Evolutionary conservation across 2,113 vertebrate species (phyloP), one percentile per base, ranked within the genome.

Genomic region (Myotis davidii): DNA sequence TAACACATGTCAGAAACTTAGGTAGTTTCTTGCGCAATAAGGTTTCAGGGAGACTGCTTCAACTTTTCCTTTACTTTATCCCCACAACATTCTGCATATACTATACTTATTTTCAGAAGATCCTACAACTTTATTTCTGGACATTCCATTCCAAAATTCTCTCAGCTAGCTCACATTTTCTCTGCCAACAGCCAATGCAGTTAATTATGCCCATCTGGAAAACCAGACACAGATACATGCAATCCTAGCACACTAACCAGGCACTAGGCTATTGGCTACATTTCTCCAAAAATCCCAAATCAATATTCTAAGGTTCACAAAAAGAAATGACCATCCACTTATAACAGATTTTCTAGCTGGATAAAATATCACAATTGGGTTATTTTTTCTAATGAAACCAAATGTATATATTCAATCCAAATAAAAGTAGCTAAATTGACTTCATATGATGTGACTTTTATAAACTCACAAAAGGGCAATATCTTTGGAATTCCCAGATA

Each of bases 311-410:
- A 76, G 16, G 9, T 42, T 90, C 59, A 78, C 67, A 94, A 77
- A 79, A 89, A 92, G 37, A 96, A 90, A 78, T 29, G n/a, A 90
- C 45, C 42, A 13, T n/a, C 88, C 94, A 45, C 64, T 83, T 73
- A 27, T 42, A 87, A 77, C 54, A 74, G 67, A 78, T 61, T 81
- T 88, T 86, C 88, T 72, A 94, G 81, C 25, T 61, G 34, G 34
- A 95, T 94, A 34, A 97, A 93, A 92, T 64, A 67, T 14, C 59
- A 92, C 81, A 72, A 16, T 59, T 85, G 50, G 6, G 12, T 3
- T 3, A 42, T 72, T 77, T 34, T 21, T 32, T 59, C 4, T 74
- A 6, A 52, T 92, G 76, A 96, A 93, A 95, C 52, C 87, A 94
- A 95, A 88, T 3, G 27, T 37, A 18, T 48, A 72, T 79, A 86